Percentiles rank a stretch among this genome's conserved stretches.
phyloP scores from a whole-genome alignment of 1,140 invertebrate species.

The Goniozus legneri region DNA sequence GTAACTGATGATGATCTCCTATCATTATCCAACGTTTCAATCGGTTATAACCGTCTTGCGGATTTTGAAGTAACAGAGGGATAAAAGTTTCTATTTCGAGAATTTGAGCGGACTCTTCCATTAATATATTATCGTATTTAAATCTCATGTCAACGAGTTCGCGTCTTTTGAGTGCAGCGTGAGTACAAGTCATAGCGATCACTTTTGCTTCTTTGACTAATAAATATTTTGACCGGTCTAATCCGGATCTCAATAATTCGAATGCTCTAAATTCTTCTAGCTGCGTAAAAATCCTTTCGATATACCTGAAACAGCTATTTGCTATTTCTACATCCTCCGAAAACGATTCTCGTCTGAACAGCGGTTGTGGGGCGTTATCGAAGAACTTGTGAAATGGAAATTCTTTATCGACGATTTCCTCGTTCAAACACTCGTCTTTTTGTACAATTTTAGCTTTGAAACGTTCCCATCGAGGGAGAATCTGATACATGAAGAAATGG shows the following conservation, averaged over 20 bases:
- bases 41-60: slow-evolving; percentile 91
- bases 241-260: slow-evolving; percentile 89
- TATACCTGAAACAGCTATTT: slow-evolving; percentile 90
- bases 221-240: slow-evolving; percentile 94
- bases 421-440: slow-evolving; percentile 35
- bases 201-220: slow-evolving; percentile 99
- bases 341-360: slow-evolving; percentile 79
- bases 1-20: slow-evolving; percentile 98
- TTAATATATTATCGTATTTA: slow-evolving; percentile 98
- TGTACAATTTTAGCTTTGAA: slow-evolving; percentile 67
- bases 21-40: slow-evolving; percentile 99
- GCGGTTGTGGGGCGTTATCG: slow-evolving; percentile 85
- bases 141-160: slow-evolving; percentile 95
- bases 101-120: slow-evolving; percentile 99
- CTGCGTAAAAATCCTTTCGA: slow-evolving; percentile 94
- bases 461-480: slow-evolving; percentile 88
- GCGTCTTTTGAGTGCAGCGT: slow-evolving; percentile 94
- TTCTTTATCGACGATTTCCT: slow-evolving; percentile 59
- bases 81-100: slow-evolving; percentile 99
- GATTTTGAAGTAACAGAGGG: slow-evolving; percentile 94
- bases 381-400: slow-evolving; percentile 95
- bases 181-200: slow-evolving; percentile 99
- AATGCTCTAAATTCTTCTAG: slow-evolving; percentile 98
- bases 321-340: slow-evolving; percentile 90
- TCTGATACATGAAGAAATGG: slow-evolving; percentile 84